phyloP scores from a whole-genome alignment of 2,888 invertebrate genomes.

The Polylopha cassiicola region DNA sequence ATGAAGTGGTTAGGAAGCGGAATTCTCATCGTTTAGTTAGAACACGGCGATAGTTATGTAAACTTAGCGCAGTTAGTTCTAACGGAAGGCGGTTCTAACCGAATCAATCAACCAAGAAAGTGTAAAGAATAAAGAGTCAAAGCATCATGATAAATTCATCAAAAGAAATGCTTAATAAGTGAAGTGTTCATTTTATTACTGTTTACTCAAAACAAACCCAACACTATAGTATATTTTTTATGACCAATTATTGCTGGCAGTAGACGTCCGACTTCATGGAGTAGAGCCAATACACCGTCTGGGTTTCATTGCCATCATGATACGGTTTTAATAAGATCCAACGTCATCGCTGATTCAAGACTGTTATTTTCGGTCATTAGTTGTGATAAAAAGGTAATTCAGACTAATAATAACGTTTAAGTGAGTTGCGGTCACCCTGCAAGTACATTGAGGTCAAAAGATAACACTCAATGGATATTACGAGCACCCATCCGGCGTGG shows the following conservation, averaged over 20 bases:
- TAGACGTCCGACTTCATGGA: slow-evolving; percentile 25
- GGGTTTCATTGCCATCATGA: slow-evolving; percentile 23
- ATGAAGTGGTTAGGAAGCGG: slow-evolving; percentile 13
- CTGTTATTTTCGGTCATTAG: background rate
- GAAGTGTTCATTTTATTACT: background rate
- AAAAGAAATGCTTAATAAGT: slow-evolving; percentile 9
- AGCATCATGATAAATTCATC: slow-evolving; percentile 13
- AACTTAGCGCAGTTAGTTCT: no score
- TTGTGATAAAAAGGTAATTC: slow-evolving; percentile 12
- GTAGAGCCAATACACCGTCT: slow-evolving; percentile 27
- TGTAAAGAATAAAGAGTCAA: no score
- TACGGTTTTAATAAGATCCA: slow-evolving; percentile 10
- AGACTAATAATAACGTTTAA: slow-evolving; percentile 15
- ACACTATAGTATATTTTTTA: slow-evolving; percentile 19
- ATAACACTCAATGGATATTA: slow-evolving; percentile 35
- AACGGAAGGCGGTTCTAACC: no score
- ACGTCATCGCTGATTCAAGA: slow-evolving; percentile 15
- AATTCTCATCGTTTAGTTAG: slow-evolving; percentile 3
- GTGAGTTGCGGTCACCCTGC: slow-evolving; percentile 25
- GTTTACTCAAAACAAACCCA: slow-evolving; percentile 4
- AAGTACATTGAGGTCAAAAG: slow-evolving; percentile 34
- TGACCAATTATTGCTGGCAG: slow-evolving; percentile 21
- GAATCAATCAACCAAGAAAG: no score
- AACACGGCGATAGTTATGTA: background rate
- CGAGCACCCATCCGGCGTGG: slow-evolving; percentile 31